Evolutionary conservation across 2,797 vertebrate species (phyloP).

Genomic region (Aselliscus stoliczkanus): DNA sequence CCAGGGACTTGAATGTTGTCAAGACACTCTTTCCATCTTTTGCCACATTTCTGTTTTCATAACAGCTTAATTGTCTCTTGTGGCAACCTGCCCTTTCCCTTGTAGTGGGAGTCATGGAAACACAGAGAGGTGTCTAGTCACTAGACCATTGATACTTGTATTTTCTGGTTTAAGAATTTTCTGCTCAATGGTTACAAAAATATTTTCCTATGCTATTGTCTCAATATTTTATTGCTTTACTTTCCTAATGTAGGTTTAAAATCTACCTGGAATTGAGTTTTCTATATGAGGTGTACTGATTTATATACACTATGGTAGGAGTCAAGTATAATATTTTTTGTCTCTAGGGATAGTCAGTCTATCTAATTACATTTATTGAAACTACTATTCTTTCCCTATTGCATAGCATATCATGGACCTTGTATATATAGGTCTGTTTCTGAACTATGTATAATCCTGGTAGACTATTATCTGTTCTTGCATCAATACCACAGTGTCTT

Average conservation of each 20-base stretch:
- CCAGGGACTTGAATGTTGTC: not conserved
- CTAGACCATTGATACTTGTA: not conserved
- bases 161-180: not conserved
- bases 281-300: not conserved
- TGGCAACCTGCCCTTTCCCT: not conserved
- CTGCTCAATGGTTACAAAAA: not conserved
- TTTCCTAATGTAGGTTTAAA: not conserved
- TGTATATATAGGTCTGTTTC: not conserved
- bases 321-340: not conserved
- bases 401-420: not conserved
- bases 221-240: not conserved
- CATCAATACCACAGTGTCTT: not conserved
- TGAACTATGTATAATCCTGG: not conserved
- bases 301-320: not conserved
- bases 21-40: not conserved
- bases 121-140: not conserved
- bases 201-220: not conserved
- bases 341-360: not conserved
- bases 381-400: not conserved
- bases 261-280: not conserved
- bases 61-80: not conserved
- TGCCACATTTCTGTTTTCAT: not conserved
- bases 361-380: not conserved
- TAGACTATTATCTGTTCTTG: not conserved
- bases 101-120: not conserved